Conservation (phyloP, 2,888 invertebrate species). For the Cephus pulcher region DNA sequence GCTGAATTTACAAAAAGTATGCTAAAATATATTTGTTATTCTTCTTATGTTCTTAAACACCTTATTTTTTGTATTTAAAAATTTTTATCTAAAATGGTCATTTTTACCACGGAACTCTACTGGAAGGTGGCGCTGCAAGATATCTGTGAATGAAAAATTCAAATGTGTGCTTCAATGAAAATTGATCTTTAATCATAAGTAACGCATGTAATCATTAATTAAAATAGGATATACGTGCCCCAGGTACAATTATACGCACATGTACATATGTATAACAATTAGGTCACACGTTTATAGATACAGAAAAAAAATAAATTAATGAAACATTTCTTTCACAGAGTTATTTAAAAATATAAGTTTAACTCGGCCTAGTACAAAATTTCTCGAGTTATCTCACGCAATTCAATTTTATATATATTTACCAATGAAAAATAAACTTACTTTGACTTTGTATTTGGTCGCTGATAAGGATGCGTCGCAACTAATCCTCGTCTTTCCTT, state of each 20-base stretch:
- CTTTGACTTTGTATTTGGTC: slow-evolving; percentile 46
- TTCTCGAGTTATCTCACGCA: background rate
- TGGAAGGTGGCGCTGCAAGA: slow-evolving; percentile 39
- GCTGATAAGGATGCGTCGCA: slow-evolving; percentile 56
- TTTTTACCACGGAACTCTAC: slow-evolving; percentile 52
- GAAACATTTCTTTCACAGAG: background rate
- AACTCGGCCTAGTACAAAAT: background rate
- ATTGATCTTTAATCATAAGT: background rate
- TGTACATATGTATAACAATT: background rate
- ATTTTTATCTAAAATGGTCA: slow-evolving; percentile 18
- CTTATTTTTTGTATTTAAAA: background rate
- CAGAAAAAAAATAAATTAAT: background rate
- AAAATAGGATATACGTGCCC: slow-evolving; percentile 11
- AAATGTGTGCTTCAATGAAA: background rate
- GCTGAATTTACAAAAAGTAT: background rate
- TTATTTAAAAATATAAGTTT: background rate
- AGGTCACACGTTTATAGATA: background rate
- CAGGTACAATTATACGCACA: slow-evolving; percentile 10
- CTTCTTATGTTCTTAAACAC: background rate
- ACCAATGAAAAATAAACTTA: slow-evolving; percentile 32
- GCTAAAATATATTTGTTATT: background rate
- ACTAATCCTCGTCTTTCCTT: slow-evolving; percentile 55
- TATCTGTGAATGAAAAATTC: slow-evolving; percentile 35
- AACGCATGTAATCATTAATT: slow-evolving; percentile 1
- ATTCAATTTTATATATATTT: background rate